These are phyloP conservation scores for Microdon myrmicae DNA, from an alignment of 2,888 invertebrate genomes.

Conservation along the genomic window DNA sequence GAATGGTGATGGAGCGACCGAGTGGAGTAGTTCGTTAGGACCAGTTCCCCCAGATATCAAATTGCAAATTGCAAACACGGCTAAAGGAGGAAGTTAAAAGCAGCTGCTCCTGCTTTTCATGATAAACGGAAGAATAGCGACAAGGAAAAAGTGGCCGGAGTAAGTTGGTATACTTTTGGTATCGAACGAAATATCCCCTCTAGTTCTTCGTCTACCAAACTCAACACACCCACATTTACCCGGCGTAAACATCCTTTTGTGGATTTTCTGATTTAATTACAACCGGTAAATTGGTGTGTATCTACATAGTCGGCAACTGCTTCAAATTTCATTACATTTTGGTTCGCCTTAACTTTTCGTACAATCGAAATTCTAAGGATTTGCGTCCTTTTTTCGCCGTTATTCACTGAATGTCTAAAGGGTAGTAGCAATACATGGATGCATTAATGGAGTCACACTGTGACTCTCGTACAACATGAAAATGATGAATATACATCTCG, in stretches of 20 bases:
- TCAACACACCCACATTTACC: no score
- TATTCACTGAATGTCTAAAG: conserved; percentile 25
- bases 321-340: conserved; percentile 7
- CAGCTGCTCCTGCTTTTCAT: conserved; percentile 29
- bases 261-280: conserved; percentile 52
- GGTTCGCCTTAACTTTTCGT: conserved; percentile 1
- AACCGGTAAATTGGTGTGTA: conserved; percentile 44
- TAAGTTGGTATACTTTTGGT: no score
- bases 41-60: conserved; percentile 36
- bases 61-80: conserved; percentile 43
- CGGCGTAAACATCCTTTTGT: conserved; percentile 35
- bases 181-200: no score
- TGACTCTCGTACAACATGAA: conserved; percentile 41
- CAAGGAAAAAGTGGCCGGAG: no score
- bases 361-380: conserved; percentile 14
- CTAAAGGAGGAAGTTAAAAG: conserved; percentile 14
- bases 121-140: conserved; percentile 22
- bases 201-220: no score
- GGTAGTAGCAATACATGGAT: conserved; percentile 33
- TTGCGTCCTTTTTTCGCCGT: conserved; percentile 7
- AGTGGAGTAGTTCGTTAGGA: neutral
- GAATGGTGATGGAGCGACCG: conserved; percentile 4
- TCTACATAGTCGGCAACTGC: conserved; percentile 21
- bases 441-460: conserved; percentile 39
- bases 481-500: conserved; percentile 20